Base-by-base conservation (phyloP, 2,888 invertebrate genomes). In the Leptogaster cylindrica region DNA sequence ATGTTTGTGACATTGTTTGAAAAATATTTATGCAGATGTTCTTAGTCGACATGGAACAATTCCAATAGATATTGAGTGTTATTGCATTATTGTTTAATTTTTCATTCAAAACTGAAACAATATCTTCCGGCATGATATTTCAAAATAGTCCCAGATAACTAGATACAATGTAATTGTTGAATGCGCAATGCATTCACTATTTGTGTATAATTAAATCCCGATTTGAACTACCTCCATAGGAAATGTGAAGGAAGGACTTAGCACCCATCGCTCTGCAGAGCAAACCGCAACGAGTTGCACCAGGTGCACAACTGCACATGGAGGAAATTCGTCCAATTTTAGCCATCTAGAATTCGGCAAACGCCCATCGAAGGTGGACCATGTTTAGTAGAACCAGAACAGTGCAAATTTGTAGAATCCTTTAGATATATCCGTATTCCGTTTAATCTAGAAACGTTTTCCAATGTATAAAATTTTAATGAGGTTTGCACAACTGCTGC, bases 391-490 rank as follows among this genome's bases (percentile, higher is more conserved):
- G 5, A 28, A 28, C 33, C n/a, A 5, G 25, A 10, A 12, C 10
- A 7, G 12, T 12, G 12, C 2, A 18, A 20, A 5, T 25, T 48
- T 48, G 8, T 27, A 31, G 28, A 31, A 33, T 31, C 31, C 20
- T 8, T 20, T 20, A 20, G 64, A 31, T 48, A 25, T 28, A 20
- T 48, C 33, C 33, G 31, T 48, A 8, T 14, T 28, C 64, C 44
- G 31, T 64, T 33, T 28, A 33, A 65, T 68, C 65, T 44, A 66
- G 68, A 68, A 66, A 66, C 66, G 66, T 68, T 68, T 68, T 68
- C 68, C 68, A 68, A 68, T 68, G 68, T 66, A 68, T 68, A 68
- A 68, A 66, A 68, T 68, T 68, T 68, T 68, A 63, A 68, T 68
- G 68, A 68, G 66, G 66, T 68, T 68, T 68, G 63, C 66, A 66